Base-by-base conservation (phyloP, 2,888 invertebrate genomes). In the Cryptosula pallasiana region DNA sequence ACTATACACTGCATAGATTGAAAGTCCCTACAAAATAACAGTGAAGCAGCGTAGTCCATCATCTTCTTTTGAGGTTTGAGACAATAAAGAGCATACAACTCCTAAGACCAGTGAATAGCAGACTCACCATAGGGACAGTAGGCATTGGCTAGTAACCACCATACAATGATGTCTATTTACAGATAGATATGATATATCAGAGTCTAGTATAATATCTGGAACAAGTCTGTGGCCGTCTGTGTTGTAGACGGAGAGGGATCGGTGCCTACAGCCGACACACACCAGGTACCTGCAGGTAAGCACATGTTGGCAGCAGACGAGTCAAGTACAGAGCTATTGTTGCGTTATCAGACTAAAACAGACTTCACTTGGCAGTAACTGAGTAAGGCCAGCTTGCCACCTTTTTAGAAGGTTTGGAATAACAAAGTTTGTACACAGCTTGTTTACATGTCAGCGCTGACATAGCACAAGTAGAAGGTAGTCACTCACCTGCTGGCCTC, bases 231-330 rank as follows among this genome's bases (percentile, higher is more conserved):
- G 80, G 0, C 87, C 87, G 63, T 80, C 79, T 25, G 79, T 81
- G 20, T 89, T 87, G 45, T 90, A 89, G 45, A 89, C 87, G 82
- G 90, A 90, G 76, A 92, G 86, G 69, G 89, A 87, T 69, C 88
- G 87, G 86, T 92, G 91, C 74, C 89, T 89, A 83, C 91, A 91
- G 75, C 89, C 87, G 71, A 88, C 89, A 78, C 89, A 87, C 70
- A 89, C 87, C 79, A 89, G 86, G 76, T 88, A 87, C 45, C 84
- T 84, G 78, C 36, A 76, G 75, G n/a, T n/a, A n/a, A n/a, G n/a
- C n/a, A n/a, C n/a, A n/a, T n/a, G n/a, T n/a, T n/a, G n/a, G n/a
- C n/a, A n/a, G n/a, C n/a, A n/a, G n/a, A n/a, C n/a, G n/a, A n/a
- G n/a, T n/a, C n/a, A n/a, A n/a, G n/a, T n/a, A n/a, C n/a, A n/a